Conservation (phyloP, 2,797 vertebrate species). For the Lepilemur septentrionalis region DNA sequence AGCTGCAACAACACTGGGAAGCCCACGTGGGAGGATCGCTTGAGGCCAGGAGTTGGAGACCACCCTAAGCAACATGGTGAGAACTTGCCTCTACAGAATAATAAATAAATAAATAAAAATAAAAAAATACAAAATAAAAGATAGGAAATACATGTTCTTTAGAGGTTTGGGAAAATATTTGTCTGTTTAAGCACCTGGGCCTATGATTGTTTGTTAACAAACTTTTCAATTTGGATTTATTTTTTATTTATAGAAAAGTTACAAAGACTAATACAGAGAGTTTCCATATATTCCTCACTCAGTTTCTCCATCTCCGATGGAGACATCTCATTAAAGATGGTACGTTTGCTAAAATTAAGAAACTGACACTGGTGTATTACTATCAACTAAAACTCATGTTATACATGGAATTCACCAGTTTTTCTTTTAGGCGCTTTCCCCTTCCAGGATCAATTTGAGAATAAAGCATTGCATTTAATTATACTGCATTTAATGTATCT, state of each 20-base stretch:
- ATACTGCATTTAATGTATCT: neutral
- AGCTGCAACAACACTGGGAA: neutral
- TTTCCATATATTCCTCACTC: neutral
- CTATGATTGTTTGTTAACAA: neutral
- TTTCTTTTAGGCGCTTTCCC: neutral
- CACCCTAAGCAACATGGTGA: too few relatives aligned
- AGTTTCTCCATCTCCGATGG: neutral
- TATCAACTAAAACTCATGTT: neutral
- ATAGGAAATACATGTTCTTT: too few relatives aligned
- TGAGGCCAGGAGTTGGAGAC: too few relatives aligned
- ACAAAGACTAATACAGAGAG: neutral
- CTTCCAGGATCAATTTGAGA: neutral
- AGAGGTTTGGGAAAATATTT: neutral
- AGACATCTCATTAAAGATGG: neutral
- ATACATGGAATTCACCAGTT: neutral
- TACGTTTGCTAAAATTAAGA: neutral
- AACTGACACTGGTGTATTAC: neutral
- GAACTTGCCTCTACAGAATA: too few relatives aligned
- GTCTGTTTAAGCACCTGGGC: neutral
- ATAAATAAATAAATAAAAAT: too few relatives aligned
- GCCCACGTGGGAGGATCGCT: too few relatives aligned
- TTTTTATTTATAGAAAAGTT: neutral
- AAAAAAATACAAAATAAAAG: too few relatives aligned
- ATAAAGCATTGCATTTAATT: neutral
- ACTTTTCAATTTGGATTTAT: neutral